These are phyloP conservation scores for Callionymus lyra DNA, from an alignment of 2,113 vertebrate species.

Conservation along the genomic window DNA sequence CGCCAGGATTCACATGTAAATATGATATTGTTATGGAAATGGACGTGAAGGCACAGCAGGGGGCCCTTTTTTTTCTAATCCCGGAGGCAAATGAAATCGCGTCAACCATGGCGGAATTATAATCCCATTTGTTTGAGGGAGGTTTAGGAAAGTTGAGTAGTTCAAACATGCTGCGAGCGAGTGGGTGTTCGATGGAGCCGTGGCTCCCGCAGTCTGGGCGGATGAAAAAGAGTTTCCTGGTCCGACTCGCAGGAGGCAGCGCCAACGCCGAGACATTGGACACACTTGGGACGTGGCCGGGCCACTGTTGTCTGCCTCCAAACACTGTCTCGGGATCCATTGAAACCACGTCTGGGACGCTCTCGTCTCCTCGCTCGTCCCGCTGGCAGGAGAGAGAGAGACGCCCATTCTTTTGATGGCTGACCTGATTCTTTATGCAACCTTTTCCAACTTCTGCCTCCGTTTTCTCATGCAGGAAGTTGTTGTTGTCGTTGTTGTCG, in stretches of 20 bases:
- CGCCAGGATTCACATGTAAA: constrained; percentile 49
- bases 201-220: constrained; percentile 32
- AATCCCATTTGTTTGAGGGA: constrained; percentile 54
- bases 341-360: constrained; percentile 57
- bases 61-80: constrained; percentile 30
- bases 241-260: constrained; percentile 28
- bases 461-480: constrained; percentile 46
- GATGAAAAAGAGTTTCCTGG: constrained; percentile 44
- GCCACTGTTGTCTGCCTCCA: constrained; percentile 49
- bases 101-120: constrained; percentile 13
- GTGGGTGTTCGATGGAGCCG: constrained; percentile 38
- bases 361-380: constrained; percentile 57
- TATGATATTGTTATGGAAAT: constrained; percentile 44
- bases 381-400: constrained; percentile 61
- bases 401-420: constrained; percentile 61
- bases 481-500: constrained; percentile 19
- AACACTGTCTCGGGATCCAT: constrained; percentile 60
- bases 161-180: constrained; percentile 13
- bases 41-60: constrained; percentile 22
- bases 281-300: constrained; percentile 25
- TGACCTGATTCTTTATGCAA: constrained; percentile 65
- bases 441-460: constrained; percentile 45
- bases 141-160: constrained; percentile 36
- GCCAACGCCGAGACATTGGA: constrained; percentile 46
- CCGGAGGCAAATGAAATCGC: constrained; percentile 39